These are phyloP conservation scores for Lucifuga dentata DNA, from an alignment of 2,113 vertebrate genomes.

Conservation along the genomic window DNA sequence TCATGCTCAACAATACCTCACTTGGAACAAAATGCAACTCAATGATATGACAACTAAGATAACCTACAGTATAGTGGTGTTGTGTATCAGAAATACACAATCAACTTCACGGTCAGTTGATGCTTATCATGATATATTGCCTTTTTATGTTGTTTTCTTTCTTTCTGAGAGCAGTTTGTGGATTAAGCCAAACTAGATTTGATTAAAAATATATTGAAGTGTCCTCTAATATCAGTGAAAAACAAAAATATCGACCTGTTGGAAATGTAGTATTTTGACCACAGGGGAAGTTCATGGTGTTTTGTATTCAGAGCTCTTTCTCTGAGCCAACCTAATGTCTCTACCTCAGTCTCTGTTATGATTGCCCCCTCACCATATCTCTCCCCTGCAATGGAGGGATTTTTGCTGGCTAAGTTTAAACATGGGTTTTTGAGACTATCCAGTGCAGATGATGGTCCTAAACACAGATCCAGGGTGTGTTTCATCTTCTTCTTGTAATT, in stretches of 20 bases:
- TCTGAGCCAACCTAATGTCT: slow-evolving; percentile 83
- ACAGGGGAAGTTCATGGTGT: slow-evolving; percentile 68
- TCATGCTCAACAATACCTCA: slow-evolving; percentile 87
- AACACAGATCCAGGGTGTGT: slow-evolving; percentile 59
- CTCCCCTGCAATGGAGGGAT: slow-evolving; percentile 71
- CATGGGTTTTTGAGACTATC: slow-evolving; percentile 57
- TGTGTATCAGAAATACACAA: slow-evolving; percentile 67
- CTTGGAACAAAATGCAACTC: slow-evolving; percentile 80
- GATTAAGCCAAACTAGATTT: slow-evolving; percentile 50
- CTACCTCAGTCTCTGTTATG: slow-evolving; percentile 90
- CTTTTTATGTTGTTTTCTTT: slow-evolving; percentile 61
- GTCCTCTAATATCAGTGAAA: slow-evolving; percentile 49
- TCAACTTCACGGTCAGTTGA: slow-evolving; percentile 62
- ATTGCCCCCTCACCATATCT: slow-evolving; percentile 66
- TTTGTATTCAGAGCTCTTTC: slow-evolving; percentile 73
- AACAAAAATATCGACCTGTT: too few relatives aligned
- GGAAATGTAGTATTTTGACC: slow-evolving; percentile 59
- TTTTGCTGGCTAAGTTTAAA: slow-evolving; percentile 72
- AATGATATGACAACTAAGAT: slow-evolving; percentile 80
- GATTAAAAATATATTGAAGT: slow-evolving; percentile 48
- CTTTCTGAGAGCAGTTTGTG: slow-evolving; percentile 52
- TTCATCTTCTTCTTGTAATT: slow-evolving; percentile 40
- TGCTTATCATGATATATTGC: slow-evolving; percentile 65
- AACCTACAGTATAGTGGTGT: slow-evolving; percentile 77
- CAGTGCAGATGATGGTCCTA: slow-evolving; percentile 56